Evolutionary conservation across 2,113 vertebrate genomes (phyloP).

Genomic region (Cochlearius cochlearius): DNA sequence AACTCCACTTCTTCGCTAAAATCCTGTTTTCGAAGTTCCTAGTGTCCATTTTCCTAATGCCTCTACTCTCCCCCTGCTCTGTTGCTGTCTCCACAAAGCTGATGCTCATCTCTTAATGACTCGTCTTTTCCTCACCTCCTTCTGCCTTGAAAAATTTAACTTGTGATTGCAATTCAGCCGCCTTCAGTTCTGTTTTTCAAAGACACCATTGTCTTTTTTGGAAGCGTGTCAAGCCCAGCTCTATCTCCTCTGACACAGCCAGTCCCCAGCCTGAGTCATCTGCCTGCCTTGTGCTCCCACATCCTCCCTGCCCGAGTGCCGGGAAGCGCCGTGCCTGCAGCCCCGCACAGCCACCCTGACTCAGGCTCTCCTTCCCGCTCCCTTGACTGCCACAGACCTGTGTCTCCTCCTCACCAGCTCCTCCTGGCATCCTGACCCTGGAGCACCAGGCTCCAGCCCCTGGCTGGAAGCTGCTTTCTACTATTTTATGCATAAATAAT

Average conservation of each 20-base stretch:
- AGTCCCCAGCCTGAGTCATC: slow-evolving; percentile 18
- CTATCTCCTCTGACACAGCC: not conserved
- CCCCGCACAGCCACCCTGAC: not conserved
- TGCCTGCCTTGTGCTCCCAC: slow-evolving; percentile 9
- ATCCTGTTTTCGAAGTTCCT: not conserved
- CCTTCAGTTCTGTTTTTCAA: not conserved
- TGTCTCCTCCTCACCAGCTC: not conserved
- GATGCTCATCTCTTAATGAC: not conserved
- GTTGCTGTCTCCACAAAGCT: not conserved
- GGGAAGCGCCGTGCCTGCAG: accelerated
- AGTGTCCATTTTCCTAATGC: not conserved
- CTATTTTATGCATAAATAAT: not conserved
- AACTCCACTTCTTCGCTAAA: not conserved
- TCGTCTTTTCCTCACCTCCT: not conserved
- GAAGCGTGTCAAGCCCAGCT: not conserved
- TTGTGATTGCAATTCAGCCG: not conserved
- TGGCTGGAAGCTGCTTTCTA: not conserved
- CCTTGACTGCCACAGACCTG: accelerated
- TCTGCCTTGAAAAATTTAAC: not conserved
- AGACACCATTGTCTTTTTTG: not conserved
- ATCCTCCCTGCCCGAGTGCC: not conserved
- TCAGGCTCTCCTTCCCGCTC: not conserved
- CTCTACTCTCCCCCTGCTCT: not conserved
- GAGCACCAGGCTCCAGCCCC: not conserved
- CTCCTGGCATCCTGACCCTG: not conserved